phyloP scores from a whole-genome alignment of 2,113 vertebrate genomes.

The Xyrauchen texanus region DNA sequence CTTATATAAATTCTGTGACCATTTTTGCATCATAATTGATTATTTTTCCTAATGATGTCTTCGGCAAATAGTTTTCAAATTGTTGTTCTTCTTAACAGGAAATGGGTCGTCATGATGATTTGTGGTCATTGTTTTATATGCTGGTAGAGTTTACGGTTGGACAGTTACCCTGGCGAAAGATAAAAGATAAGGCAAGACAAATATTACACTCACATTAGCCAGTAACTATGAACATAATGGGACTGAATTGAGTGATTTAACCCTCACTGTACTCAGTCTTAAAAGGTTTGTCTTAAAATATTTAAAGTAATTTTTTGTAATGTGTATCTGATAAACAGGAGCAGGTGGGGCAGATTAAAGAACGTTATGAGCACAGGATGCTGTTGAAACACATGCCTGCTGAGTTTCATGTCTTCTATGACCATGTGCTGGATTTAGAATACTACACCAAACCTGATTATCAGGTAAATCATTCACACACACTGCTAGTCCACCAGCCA shows the following conservation, averaged over 20 bases:
- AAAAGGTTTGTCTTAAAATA: slow-evolving; percentile 20
- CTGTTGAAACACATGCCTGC: slow-evolving; percentile 97
- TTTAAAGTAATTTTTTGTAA: background rate
- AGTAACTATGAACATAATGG: background rate
- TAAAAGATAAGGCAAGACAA: slow-evolving; percentile 91
- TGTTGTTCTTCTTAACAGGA: slow-evolving; percentile 73
- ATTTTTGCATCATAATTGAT: too few species aligned
- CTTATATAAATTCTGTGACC: too few species aligned
- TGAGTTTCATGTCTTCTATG: slow-evolving; percentile 92
- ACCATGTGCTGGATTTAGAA: slow-evolving; percentile 92
- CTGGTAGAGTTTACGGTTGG: slow-evolving; percentile 96
- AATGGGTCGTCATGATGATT: slow-evolving; percentile 97
- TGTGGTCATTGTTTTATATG: slow-evolving; percentile 99
- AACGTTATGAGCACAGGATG: slow-evolving; percentile 94
- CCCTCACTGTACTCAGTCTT: background rate
- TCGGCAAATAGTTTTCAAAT: background rate
- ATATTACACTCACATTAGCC: background rate
- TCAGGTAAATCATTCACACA: slow-evolving; percentile 77
- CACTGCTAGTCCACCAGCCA: too few species aligned
- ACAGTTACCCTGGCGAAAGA: slow-evolving; percentile 95
- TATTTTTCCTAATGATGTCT: too few species aligned
- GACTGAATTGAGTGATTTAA: background rate
- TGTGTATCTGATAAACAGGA: slow-evolving; percentile 73
- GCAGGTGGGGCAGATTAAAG: slow-evolving; percentile 97
- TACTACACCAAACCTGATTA: slow-evolving; percentile 98